Base-by-base conservation (phyloP, 2,113 vertebrate species). In the Phalacrocorax brasilianus region DNA sequence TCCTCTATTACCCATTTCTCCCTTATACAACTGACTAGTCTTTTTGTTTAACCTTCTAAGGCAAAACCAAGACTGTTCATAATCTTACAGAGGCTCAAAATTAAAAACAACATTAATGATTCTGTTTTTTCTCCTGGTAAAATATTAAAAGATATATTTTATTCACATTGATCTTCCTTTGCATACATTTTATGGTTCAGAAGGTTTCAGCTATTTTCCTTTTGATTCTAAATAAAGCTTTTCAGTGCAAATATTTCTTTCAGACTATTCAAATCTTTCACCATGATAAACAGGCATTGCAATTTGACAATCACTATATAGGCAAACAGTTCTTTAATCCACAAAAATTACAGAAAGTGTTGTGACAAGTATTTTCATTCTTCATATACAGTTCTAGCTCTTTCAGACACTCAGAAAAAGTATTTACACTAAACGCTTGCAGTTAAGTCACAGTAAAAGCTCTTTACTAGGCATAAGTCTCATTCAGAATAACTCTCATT, bases 361-460 rank as follows among this genome's bases (percentile, higher is more conserved):
- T 88, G 50, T 96, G 95, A 93, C 89, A 94, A 91, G n/a, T 83
- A 83, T 91, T 92, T 95, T 59, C 40, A 40, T 89, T 61, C 52
- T 88, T 75, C 45, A 59, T 56, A 72, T 18, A 35, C 18, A 89
- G 33, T 65, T 88, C 62, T 61, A 76, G 40, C 21, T 94, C 66
- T 52, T 85, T 79, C 81, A 91, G 49, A 68, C 21, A 26, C 40
- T 84, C 65, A 67, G 24, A 50, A 74, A 53, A 92, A 75, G 56
- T 84, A 86, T 84, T 93, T 63, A 56, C 24, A 56, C 23, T 40
- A 65, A 92, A 81, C 1, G 4, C 26, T 84, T 84, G 47, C 33
- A 78, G 44, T 74, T 56, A 81, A 92, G 35, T 67, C 38, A 59
- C 21, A 84, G 73, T 22, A 91, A 88, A 88, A 33, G 28, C n/a